Percentiles rank a stretch among this genome's conserved stretches.
Conservation (phyloP, 2,888 invertebrate species). For the Epiblema foenella region DNA sequence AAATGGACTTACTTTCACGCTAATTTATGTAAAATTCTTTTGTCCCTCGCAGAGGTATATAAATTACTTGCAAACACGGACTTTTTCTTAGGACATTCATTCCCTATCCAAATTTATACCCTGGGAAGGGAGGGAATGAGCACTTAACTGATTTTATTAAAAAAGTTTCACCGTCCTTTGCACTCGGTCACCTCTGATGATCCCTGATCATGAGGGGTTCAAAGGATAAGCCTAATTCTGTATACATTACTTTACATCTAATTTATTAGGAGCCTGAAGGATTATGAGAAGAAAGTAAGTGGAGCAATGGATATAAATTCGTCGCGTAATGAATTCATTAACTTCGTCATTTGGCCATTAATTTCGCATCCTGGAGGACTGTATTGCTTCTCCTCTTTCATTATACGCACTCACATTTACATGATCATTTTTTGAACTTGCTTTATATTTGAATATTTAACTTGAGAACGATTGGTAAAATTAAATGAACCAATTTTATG, state of each 20-base stretch:
- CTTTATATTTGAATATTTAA: not conserved
- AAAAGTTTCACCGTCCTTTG: slow-evolving; percentile 66
- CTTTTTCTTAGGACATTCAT: slow-evolving; percentile 66
- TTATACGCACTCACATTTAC: slow-evolving; percentile 18
- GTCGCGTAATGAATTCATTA: slow-evolving; percentile 27
- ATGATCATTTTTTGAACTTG: not conserved
- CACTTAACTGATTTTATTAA: slow-evolving; percentile 72
- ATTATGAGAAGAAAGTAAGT: slow-evolving; percentile 18
- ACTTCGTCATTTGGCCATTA: slow-evolving; percentile 9
- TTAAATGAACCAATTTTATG: no score
- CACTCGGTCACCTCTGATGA: slow-evolving; percentile 52
- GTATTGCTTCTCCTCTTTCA: slow-evolving; percentile 13
- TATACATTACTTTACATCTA: slow-evolving; percentile 13
- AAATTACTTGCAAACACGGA: slow-evolving; percentile 65
- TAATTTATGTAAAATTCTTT: slow-evolving; percentile 57
- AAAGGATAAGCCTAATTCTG: slow-evolving; percentile 48
- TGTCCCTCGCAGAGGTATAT: slow-evolving; percentile 51
- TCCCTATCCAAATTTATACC: slow-evolving; percentile 72
- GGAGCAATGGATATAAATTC: slow-evolving; percentile 20
- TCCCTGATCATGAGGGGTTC: slow-evolving; percentile 55
- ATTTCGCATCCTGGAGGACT: slow-evolving; percentile 18
- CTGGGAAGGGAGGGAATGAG: slow-evolving; percentile 55
- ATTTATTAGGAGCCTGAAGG: slow-evolving; percentile 21
- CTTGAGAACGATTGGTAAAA: not conserved
- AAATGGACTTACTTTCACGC: slow-evolving; percentile 44